Conservation (phyloP, 2,113 vertebrate genomes). For the Neolamprologus caudopunctatus region DNA sequence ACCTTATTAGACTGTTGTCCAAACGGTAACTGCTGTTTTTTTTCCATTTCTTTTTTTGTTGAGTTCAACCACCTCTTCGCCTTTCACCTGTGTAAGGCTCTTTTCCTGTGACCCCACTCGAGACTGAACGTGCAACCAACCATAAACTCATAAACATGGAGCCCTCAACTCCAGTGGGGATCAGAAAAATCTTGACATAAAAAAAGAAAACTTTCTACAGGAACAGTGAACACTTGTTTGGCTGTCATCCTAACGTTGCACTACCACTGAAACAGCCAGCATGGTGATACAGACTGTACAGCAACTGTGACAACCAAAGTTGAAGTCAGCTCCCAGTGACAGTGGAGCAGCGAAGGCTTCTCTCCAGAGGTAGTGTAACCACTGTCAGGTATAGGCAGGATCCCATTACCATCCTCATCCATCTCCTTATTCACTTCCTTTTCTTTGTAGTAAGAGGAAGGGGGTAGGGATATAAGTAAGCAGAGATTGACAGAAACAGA, state of each 20-base stretch:
- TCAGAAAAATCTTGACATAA: neutral
- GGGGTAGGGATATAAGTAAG: neutral
- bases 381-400: conserved; percentile 15
- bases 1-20: neutral
- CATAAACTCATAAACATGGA: neutral
- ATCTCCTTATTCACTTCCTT: neutral
- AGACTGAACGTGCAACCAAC: neutral
- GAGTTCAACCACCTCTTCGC: neutral
- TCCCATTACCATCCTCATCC: conserved; percentile 17
- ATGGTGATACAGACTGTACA: neutral
- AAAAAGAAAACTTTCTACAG: neutral
- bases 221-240: neutral
- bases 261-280: neutral
- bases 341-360: neutral
- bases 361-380: neutral
- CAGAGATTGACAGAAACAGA: conserved; percentile 21
- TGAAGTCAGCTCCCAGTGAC: neutral
- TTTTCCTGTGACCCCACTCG: neutral
- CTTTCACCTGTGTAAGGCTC: neutral
- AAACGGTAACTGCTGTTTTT: neutral
- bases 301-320: neutral
- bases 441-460: neutral
- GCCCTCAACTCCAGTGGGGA: neutral
- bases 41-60: neutral
- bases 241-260: neutral